Evolutionary conservation across 2,797 vertebrate species (phyloP).

Genomic region (Poecilia velifera): DNA sequence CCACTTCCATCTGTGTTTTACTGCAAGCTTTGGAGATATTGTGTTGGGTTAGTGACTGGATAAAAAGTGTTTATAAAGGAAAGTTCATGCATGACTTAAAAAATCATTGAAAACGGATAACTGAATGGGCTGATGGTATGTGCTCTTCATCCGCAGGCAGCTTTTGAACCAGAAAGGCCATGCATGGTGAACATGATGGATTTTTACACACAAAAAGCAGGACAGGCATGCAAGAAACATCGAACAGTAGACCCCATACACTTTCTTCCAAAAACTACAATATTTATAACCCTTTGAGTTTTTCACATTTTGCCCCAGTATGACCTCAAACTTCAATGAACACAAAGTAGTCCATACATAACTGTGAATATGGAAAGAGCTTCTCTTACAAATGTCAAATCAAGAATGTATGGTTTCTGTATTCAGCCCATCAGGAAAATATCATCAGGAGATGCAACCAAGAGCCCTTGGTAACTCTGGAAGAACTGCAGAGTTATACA

Average conservation of each 20-base stretch:
- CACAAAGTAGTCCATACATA: neutral
- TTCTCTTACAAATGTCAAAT: neutral
- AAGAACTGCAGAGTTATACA: neutral
- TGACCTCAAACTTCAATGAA: neutral
- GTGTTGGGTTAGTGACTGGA: slow-evolving; percentile 1
- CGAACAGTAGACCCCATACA: slow-evolving; percentile 35
- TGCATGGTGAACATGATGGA: slow-evolving; percentile 29
- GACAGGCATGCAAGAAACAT: slow-evolving; percentile 26
- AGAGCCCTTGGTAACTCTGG: neutral
- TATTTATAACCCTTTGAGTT: neutral
- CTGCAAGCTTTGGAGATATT: neutral
- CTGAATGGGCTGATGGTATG: slow-evolving; percentile 36
- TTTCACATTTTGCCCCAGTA: neutral
- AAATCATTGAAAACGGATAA: slow-evolving; percentile 52
- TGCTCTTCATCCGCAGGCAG: slow-evolving; percentile 29
- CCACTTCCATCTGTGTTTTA: slow-evolving; percentile 12
- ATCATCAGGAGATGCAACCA: too few species aligned
- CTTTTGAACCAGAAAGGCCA: slow-evolving; percentile 20
- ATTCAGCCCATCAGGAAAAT: neutral
- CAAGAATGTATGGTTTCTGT: neutral
- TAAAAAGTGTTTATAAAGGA: slow-evolving; percentile 12
- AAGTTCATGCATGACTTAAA: slow-evolving; percentile 53
- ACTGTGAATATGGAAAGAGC: neutral
- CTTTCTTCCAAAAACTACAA: neutral
- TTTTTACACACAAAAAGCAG: slow-evolving; percentile 38